These are phyloP conservation scores for Drosophila nebulosa DNA, from an alignment of 1,140 invertebrate genomes.

Conservation along the genomic window DNA sequence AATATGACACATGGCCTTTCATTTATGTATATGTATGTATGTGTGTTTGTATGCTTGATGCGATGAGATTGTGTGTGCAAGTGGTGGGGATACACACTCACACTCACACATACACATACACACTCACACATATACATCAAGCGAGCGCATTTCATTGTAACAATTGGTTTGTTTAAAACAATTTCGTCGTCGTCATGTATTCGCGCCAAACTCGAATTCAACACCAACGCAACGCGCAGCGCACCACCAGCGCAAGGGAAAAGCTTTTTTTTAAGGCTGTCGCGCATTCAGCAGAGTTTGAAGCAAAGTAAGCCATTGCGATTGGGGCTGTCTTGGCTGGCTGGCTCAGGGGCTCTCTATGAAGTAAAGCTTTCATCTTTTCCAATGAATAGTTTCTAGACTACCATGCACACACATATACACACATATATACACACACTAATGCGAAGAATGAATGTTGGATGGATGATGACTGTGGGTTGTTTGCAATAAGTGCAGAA, in stretches of 20 bases:
- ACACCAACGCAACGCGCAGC: slow-evolving; percentile 34
- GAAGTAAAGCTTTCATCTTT: slow-evolving; percentile 57
- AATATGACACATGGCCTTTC: slow-evolving; percentile 61
- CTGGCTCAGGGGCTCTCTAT: slow-evolving; percentile 16
- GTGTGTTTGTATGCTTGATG: neutral
- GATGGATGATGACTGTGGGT: slow-evolving; percentile 8
- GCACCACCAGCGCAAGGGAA: slow-evolving; percentile 24
- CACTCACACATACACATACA: slow-evolving; percentile 1
- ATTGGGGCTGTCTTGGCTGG: neutral
- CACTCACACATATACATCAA: slow-evolving; percentile 8
- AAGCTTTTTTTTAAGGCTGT: slow-evolving; percentile 51
- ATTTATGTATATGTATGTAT: slow-evolving; percentile 31
- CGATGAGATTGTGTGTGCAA: slow-evolving; percentile 8
- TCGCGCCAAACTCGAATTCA: slow-evolving; percentile 43
- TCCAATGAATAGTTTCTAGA: slow-evolving; percentile 37
- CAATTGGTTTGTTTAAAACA: slow-evolving; percentile 50
- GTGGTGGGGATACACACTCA: slow-evolving; percentile 28
- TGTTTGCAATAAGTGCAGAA: slow-evolving; percentile 44
- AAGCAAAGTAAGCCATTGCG: neutral
- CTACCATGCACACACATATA: neutral
- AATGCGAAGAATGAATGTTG: slow-evolving; percentile 13
- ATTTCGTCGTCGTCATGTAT: slow-evolving; percentile 12
- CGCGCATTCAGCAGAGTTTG: slow-evolving; percentile 12
- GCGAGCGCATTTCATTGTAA: slow-evolving; percentile 57
- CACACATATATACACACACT: slow-evolving; percentile 4